Conservation (phyloP, 2,888 invertebrate species). For the Drosophila fungiperda region DNA sequence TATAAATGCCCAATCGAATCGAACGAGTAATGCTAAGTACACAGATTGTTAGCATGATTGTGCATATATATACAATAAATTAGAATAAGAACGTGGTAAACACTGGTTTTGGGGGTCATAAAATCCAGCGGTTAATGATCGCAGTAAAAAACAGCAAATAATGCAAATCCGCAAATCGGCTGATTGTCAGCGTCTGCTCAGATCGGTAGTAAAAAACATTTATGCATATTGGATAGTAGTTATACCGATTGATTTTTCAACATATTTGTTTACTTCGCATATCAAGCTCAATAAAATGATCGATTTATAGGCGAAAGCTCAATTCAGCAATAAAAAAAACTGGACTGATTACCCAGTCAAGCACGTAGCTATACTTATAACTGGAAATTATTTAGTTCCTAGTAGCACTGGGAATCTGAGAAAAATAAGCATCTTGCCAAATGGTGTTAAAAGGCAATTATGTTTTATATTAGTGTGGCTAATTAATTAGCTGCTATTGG, state of each 20-base stretch:
- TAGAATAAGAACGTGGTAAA: slow-evolving; percentile 72
- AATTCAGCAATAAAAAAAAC: slow-evolving; percentile 51
- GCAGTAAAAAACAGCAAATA: slow-evolving; percentile 55
- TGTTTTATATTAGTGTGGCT: neutral
- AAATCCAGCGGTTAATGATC: slow-evolving; percentile 71
- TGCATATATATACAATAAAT: slow-evolving; percentile 55
- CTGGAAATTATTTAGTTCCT: slow-evolving; percentile 9
- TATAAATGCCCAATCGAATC: slow-evolving; percentile 49
- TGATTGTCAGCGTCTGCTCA: slow-evolving; percentile 44
- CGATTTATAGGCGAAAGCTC: slow-evolving; percentile 43
- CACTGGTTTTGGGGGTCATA: slow-evolving; percentile 66
- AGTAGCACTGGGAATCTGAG: neutral
- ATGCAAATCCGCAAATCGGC: slow-evolving; percentile 49
- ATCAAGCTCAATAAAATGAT: slow-evolving; percentile 56
- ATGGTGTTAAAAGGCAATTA: neutral
- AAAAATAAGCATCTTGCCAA: neutral
- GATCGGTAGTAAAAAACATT: slow-evolving; percentile 35
- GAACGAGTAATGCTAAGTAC: slow-evolving; percentile 45
- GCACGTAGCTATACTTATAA: slow-evolving; percentile 28
- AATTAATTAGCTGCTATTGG: neutral
- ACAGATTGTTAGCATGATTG: slow-evolving; percentile 64
- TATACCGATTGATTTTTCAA: slow-evolving; percentile 68
- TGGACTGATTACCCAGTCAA: slow-evolving; percentile 2
- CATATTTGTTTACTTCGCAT: slow-evolving; percentile 40
- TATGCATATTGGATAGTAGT: slow-evolving; percentile 39